Base-by-base conservation (phyloP, 2,888 invertebrate species). In the Lasioglossum malachurum region DNA sequence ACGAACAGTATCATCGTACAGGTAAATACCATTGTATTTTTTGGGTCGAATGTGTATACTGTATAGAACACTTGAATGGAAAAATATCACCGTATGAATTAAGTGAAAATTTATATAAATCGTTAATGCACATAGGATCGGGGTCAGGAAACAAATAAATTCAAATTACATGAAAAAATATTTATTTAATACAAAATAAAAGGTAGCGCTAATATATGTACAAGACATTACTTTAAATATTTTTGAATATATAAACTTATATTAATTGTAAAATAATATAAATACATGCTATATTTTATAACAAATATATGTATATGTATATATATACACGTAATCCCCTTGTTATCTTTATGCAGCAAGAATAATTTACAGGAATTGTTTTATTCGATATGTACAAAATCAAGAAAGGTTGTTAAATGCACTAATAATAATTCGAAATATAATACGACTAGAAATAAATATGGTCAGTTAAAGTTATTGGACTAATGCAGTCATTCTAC, bases 141-240 rank as follows among this genome's bases (percentile, higher is more conserved):
- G 92, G 93, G 78, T 89, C 72, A 91, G 93, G 92, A 93, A 92
- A 91, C 84, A 92, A 93, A 93, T 92, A 92, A 93, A 93, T 93
- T 87, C 90, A 87, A 92, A 88, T 91, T 92, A 92, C 87, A 80
- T 91, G 83, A 90, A 93, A 92, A 93, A 92, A 93, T 89, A 91
- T 94, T 94, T 94, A 94, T 94, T 94, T 89, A 93, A 92, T 92
- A 93, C 91, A 94, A 93, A 94, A 91, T 91, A 93, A 91, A 93
- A 92, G 84, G 79, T 87, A 90, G 85, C 84, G 80, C 82, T 84
- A 78, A 75, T 88, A 79, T 90, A 89, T 90, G 87, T 91, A 92
- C 90, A 92, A 88, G 74, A 78, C 86, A 84, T 86, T 84, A 80
- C 41, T 87, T 84, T 82, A 41, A 46, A 84, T 86, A 64, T 64